phyloP scores from a whole-genome alignment of 2,888 invertebrate genomes.

The Patella ulyssiponensis region DNA sequence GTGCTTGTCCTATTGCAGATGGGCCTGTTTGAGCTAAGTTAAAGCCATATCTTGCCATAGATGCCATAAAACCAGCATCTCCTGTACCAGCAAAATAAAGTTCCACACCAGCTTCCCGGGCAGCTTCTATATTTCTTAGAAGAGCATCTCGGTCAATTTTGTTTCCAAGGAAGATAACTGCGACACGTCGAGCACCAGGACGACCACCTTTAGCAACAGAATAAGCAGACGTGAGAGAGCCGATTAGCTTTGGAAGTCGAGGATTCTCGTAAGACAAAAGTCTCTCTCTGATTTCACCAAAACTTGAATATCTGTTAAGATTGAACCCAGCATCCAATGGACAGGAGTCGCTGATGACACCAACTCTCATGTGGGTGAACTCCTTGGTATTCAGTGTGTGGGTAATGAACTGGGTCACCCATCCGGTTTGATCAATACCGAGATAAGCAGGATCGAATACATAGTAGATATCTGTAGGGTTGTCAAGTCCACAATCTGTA shows the following conservation, averaged over 20 bases:
- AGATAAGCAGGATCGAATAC: slow-evolving; percentile 35
- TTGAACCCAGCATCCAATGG: slow-evolving; percentile 30
- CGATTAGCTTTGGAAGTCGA: slow-evolving; percentile 18
- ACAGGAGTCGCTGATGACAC: slow-evolving; percentile 29
- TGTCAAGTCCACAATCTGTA: slow-evolving; percentile 24
- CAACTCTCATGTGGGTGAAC: slow-evolving; percentile 3
- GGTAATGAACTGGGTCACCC: slow-evolving; percentile 39
- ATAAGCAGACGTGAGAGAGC: slow-evolving; percentile 13
- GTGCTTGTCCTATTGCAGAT: no score
- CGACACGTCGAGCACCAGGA: slow-evolving; percentile 8
- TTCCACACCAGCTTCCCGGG: background rate
- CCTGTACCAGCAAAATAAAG: background rate
- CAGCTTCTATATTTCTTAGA: background rate
- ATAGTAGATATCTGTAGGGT: slow-evolving; percentile 36
- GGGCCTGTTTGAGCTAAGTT: no score
- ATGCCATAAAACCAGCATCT: background rate
- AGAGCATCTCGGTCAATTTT: slow-evolving; percentile 9
- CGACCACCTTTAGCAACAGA: background rate
- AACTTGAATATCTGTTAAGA: slow-evolving; percentile 21
- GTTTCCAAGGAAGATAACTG: slow-evolving; percentile 24
- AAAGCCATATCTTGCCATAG: no score
- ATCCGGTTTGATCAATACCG: slow-evolving; percentile 30
- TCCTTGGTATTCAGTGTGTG: slow-evolving; percentile 26
- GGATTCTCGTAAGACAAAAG: slow-evolving; percentile 20
- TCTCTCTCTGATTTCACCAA: slow-evolving; percentile 3